Evolutionary conservation across 1,140 invertebrate species (phyloP).

Genomic region (Meteorus sp.): DNA sequence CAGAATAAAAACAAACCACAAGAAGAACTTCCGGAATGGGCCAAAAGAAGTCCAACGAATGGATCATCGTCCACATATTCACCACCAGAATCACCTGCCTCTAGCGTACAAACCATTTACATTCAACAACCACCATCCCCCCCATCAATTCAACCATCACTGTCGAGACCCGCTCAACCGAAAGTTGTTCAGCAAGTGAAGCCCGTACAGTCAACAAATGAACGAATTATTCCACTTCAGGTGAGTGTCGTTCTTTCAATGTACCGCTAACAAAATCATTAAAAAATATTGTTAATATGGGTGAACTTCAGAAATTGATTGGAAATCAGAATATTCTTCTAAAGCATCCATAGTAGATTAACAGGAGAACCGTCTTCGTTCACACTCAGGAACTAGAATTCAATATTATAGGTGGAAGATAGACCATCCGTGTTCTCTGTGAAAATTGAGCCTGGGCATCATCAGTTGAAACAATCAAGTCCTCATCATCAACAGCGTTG

Average conservation of each 20-base stretch:
- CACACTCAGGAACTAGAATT: no score
- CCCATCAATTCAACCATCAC: slow-evolving; percentile 62
- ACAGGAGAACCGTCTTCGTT: no score
- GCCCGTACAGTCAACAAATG: slow-evolving; percentile 30
- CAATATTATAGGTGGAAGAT: slow-evolving; percentile 48
- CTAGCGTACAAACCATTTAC: slow-evolving; percentile 10
- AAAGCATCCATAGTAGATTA: no score
- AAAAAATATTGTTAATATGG: slow-evolving; percentile 3
- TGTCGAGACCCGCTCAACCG: slow-evolving; percentile 46
- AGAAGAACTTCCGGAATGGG: slow-evolving; percentile 58
- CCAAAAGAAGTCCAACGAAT: slow-evolving; percentile 40
- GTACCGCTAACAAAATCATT: not conserved
- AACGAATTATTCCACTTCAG: slow-evolving; percentile 45
- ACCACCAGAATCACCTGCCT: slow-evolving; percentile 30
- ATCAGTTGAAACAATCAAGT: slow-evolving; percentile 49
- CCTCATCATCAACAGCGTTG: slow-evolving; percentile 53
- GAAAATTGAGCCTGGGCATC: slow-evolving; percentile 50
- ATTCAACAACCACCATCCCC: slow-evolving; percentile 30
- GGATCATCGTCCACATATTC: slow-evolving; percentile 33
- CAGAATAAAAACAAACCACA: slow-evolving; percentile 54
- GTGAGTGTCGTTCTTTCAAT: slow-evolving; percentile 40
- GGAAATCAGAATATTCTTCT: no score
- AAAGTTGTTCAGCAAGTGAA: slow-evolving; percentile 31
- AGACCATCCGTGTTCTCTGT: slow-evolving; percentile 53
- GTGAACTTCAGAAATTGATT: no score